Conservation (phyloP, 2,797 vertebrate species). For the Anableps anableps region DNA sequence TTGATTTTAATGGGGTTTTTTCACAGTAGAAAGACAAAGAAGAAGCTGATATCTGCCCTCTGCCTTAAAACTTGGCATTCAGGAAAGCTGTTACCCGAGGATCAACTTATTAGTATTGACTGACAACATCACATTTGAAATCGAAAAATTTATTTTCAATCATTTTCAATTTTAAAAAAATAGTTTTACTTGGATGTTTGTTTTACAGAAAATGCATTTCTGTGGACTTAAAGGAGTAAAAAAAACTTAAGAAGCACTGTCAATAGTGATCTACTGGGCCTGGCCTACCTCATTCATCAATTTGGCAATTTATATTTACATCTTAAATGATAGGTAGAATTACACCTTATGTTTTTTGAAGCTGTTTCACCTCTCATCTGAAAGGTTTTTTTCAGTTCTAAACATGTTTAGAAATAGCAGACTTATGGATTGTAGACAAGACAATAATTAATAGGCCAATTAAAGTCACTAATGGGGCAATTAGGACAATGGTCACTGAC, state of each 20-base stretch:
- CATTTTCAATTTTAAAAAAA: too few relatives aligned
- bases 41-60: conserved; percentile 21
- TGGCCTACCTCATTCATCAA: conserved; percentile 45
- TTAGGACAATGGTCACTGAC: neutral
- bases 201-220: conserved; percentile 27
- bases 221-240: conserved; percentile 16
- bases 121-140: conserved; percentile 9
- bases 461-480: neutral
- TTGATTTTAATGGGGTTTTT: conserved; percentile 73
- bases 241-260: conserved; percentile 21
- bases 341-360: neutral
- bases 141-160: too few relatives aligned
- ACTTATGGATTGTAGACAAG: neutral
- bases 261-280: conserved; percentile 43
- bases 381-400: neutral
- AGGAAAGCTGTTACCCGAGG: conserved; percentile 30
- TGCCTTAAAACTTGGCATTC: conserved; percentile 17
- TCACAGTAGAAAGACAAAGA: conserved; percentile 40
- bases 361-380: neutral
- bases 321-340: neutral
- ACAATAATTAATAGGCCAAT: neutral
- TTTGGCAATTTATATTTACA: neutral
- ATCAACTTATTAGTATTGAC: conserved; percentile 40
- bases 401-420: neutral
- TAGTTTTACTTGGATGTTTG: conserved; percentile 8